Conservation (phyloP, 2,888 invertebrate genomes). For the Hartigia nigra region DNA sequence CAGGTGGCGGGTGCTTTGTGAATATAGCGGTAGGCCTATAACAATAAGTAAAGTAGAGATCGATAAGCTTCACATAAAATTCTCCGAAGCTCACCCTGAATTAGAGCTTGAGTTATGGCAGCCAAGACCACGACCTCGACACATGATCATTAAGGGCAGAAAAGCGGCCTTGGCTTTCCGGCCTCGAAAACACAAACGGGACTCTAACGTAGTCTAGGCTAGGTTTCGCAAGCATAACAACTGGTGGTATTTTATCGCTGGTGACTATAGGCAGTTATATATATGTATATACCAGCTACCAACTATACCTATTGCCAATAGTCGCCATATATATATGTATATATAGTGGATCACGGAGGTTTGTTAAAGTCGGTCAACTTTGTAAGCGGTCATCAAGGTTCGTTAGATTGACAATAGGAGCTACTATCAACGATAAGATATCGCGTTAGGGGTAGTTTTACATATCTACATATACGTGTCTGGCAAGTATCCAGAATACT, state of each 20-base stretch:
- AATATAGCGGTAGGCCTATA: not conserved
- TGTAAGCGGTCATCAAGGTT: not conserved
- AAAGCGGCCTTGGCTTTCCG: not conserved
- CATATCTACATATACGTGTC: no score
- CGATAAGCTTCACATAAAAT: slow-evolving; percentile 5
- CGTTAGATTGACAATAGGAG: not conserved
- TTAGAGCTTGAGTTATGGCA: not conserved
- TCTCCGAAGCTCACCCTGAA: not conserved
- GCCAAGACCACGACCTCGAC: not conserved
- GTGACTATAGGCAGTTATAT: not conserved
- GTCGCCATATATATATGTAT: no score
- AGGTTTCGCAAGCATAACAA: not conserved
- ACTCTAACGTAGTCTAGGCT: not conserved
- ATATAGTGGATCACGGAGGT: not conserved
- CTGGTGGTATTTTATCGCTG: not conserved
- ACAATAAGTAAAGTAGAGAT: slow-evolving; percentile 8
- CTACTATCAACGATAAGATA: not conserved
- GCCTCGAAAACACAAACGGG: not conserved
- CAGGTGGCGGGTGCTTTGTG: not conserved
- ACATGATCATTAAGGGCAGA: not conserved
- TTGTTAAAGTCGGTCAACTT: not conserved
- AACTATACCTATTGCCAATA: no score
- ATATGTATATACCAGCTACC: no score
- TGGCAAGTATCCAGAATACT: no score
- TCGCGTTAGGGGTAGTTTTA: no score